phyloP scores from a whole-genome alignment of 2,113 vertebrate genomes.

The Phaetusa simplex region DNA sequence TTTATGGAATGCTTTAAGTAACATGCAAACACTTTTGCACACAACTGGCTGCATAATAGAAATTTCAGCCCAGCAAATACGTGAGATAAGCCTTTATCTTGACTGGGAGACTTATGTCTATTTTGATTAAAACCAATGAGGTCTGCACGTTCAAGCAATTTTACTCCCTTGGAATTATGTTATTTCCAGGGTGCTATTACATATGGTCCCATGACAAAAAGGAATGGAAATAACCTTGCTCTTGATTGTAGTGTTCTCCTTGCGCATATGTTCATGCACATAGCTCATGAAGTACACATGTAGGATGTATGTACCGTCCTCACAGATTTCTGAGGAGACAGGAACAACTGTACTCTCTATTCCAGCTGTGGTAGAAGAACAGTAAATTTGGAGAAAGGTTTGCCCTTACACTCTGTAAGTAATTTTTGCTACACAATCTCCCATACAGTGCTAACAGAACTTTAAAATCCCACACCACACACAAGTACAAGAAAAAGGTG shows the following conservation, averaged over 20 bases:
- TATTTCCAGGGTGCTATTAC: background rate
- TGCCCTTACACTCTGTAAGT: background rate
- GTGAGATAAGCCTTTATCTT: conserved; percentile 35
- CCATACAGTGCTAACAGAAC: background rate
- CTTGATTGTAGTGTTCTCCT: background rate
- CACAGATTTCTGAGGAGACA: background rate
- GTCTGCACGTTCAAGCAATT: background rate
- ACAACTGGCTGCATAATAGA: conserved; percentile 41
- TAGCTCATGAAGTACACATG: background rate
- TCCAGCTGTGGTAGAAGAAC: background rate
- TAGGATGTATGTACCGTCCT: background rate
- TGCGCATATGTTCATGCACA: background rate
- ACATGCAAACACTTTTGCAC: conserved; percentile 47
- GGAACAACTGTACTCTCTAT: background rate
- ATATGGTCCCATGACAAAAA: background rate
- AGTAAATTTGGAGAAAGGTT: background rate
- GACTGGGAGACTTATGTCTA: background rate
- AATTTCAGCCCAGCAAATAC: conserved; percentile 18
- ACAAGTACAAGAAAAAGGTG: background rate
- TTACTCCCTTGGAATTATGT: background rate
- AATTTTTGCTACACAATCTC: background rate
- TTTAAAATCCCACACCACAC: background rate
- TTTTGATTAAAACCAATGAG: conserved; percentile 21
- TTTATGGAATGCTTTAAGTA: conserved; percentile 58
- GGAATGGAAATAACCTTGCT: background rate